Evolutionary conservation across 2,797 vertebrate species (phyloP).

Genomic region (Danio kyathit): DNA sequence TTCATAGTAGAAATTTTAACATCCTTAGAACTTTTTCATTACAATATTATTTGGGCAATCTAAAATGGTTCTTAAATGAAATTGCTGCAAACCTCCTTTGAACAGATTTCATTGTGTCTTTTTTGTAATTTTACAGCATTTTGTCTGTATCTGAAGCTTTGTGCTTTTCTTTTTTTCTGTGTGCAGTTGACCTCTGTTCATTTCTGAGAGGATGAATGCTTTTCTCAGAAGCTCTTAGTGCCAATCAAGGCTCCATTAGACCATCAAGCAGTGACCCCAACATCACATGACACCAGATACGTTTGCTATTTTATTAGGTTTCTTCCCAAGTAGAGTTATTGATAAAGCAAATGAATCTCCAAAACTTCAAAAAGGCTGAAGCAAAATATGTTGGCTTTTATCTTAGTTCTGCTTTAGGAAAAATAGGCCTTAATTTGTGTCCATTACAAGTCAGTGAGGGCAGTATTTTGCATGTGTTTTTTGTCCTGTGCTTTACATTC

Average conservation of each 20-base stretch:
- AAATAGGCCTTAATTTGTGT: conserved; percentile 43
- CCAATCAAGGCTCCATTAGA: conserved; percentile 28
- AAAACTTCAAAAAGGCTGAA: conserved; percentile 18
- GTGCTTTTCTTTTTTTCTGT: not conserved
- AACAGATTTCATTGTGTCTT: not conserved
- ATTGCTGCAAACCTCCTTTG: too few species aligned
- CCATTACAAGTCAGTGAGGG: conserved; percentile 41
- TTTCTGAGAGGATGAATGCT: not conserved
- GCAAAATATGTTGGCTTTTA: conserved; percentile 10
- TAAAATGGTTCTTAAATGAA: too few species aligned
- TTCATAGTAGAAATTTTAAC: too few species aligned
- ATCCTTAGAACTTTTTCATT: too few species aligned
- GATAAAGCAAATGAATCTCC: not conserved
- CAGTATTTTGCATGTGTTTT: conserved; percentile 44
- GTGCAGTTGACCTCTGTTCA: not conserved
- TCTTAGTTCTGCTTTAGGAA: conserved; percentile 7
- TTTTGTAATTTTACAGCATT: not conserved
- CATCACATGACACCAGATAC: conserved; percentile 19
- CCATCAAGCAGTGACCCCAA: conserved; percentile 8
- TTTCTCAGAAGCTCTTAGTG: conserved; percentile 33
- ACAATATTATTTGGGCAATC: too few species aligned
- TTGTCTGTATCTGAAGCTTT: conserved; percentile 5
- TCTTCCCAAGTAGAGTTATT: not conserved
- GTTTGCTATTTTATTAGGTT: not conserved
- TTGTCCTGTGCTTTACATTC: conserved; percentile 27